Conservation (phyloP, 2,797 vertebrate species). For the Distichodus sexfasciatus region DNA sequence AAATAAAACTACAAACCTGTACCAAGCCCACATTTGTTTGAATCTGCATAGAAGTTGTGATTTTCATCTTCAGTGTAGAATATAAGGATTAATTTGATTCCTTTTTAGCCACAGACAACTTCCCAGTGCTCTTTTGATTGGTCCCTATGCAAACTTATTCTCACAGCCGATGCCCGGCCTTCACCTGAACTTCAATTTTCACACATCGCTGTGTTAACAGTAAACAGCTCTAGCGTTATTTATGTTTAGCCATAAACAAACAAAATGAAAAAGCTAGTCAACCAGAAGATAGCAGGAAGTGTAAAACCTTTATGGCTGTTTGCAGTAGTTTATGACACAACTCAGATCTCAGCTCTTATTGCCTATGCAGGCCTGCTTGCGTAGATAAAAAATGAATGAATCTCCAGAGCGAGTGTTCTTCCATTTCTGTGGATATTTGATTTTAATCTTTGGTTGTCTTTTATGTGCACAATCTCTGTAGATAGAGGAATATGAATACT, state of each 20-base stretch:
- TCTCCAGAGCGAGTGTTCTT: neutral
- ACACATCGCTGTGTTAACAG: neutral
- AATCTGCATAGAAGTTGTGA: no score
- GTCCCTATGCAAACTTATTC: no score
- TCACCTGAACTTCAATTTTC: neutral
- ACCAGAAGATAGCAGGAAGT: neutral
- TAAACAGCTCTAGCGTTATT: neutral
- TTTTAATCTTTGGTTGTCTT: neutral
- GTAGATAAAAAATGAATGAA: neutral
- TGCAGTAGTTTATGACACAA: neutral
- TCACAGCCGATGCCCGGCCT: neutral
- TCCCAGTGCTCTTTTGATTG: no score
- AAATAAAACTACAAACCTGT: no score
- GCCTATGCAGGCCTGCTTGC: neutral
- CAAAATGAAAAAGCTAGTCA: constrained; percentile 3
- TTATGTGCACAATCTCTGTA: neutral
- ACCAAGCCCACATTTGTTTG: no score
- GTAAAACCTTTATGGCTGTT: neutral
- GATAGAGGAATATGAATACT: neutral
- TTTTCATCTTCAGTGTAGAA: no score
- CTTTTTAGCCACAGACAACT: no score
- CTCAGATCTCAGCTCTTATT: neutral
- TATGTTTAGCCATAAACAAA: constrained; percentile 3
- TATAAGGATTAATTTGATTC: no score
- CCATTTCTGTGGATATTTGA: neutral